Conservation (phyloP, 2,888 invertebrate species). For the Salticus scenicus region DNA sequence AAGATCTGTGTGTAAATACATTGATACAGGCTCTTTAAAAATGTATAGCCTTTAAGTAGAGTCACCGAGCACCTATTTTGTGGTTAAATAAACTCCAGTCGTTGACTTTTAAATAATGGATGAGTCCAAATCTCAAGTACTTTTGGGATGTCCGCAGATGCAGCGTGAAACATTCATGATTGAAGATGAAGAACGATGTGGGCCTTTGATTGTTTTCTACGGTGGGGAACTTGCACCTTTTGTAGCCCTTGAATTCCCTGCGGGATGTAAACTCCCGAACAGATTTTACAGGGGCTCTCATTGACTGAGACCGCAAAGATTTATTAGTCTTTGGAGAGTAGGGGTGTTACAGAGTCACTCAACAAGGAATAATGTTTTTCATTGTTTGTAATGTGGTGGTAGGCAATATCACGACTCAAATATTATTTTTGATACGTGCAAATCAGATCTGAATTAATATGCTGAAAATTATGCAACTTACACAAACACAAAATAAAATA, state of each 20-base stretch:
- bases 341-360: background rate
- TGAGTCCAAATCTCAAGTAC: conserved; percentile 39
- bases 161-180: conserved; percentile 62
- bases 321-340: conserved; percentile 54
- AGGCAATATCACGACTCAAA: background rate
- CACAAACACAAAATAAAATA: background rate
- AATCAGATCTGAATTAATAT: background rate
- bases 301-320: conserved; percentile 59
- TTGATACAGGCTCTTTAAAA: conserved; percentile 1
- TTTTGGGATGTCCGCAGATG: conserved; percentile 53
- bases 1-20: no score
- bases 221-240: conserved; percentile 43
- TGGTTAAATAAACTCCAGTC: conserved; percentile 22
- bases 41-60: background rate
- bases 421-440: background rate
- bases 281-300: conserved; percentile 24
- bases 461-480: background rate
- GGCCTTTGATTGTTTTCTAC: conserved; percentile 54
- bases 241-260: conserved; percentile 28
- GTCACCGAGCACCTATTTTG: conserved; percentile 18
- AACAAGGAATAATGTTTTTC: background rate
- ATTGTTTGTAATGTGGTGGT: background rate
- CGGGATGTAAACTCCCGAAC: conserved; percentile 26
- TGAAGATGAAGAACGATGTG: conserved; percentile 57
- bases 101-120: conserved; percentile 59